Base-by-base conservation (phyloP, 2,113 vertebrate species). In the Trogon melanurus region DNA sequence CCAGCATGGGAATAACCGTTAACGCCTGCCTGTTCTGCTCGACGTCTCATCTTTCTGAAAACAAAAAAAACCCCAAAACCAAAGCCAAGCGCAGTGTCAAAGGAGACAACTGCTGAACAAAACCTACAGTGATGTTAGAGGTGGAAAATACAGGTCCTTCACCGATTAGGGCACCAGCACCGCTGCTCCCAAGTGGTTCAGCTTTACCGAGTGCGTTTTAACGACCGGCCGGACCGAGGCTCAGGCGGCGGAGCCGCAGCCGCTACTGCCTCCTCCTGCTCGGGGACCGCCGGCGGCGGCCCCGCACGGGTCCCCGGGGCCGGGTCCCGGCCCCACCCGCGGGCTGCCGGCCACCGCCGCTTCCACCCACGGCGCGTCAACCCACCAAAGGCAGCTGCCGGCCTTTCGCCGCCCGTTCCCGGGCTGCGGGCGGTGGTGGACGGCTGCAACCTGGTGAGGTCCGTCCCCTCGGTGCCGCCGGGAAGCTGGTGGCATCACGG, bases 21-120 rank as follows among this genome's bases (percentile, higher is more conserved):
- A 17, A 11, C 0, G 4, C 8, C 17, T 13, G 57, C 2, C 29
- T 25, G 14, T 11, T 53, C 16, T 3, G 20, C 32, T 6, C 26
- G 6, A 13, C 1, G 22, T 21, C 36, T 32, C 5, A 44, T 36
- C 11, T 19, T 56, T 66, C 9, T 3, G 9, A 51, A 60, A 67
- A 53, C 20, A 36, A 11, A n/a, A 65, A 30, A 30, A 7, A 16
- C 7, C 16, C 0, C 4, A 9, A 30, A 30, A 22, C 16, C 45
- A 45, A 1, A 0, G 15, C 27, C 9, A 6, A 15, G 29, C 13
- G 3, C 72, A 5, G 19, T 2, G 20, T 5, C n/a, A 20, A 44
- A 30, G 64, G 6, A 45, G 32, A 10, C 9, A 15, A 29, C 57
- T 27, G 29, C 25, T 5, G 14, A 38, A 10, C 13, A 10, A 38